Evolutionary conservation across 2,888 invertebrate species (phyloP), one percentile per base, ranked within the genome.

Genomic region (Campaea margaritaria): DNA sequence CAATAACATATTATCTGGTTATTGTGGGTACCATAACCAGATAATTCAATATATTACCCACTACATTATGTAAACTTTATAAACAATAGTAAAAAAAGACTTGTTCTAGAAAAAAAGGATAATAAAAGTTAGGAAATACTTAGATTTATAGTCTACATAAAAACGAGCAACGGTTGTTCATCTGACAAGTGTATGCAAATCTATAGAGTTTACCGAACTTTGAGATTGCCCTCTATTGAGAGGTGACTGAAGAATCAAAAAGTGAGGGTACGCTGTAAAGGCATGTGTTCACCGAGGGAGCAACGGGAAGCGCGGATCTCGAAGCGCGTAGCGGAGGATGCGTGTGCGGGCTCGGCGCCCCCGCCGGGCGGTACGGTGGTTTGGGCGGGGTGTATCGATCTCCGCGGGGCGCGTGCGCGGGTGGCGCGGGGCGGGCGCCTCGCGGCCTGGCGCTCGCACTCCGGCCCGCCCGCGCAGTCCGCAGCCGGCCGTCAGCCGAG

Each of bases 381-480:
- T 76, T 75, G 89, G 86, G 88, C 82, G 85, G 89, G 90, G 91
- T 81, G 91, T 91, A 91, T 91, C 87, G 91, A 91, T 91, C 89
- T 81, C 79, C 69, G 81, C 78, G 77, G 80, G 87, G 89, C 90
- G 91, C 91, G 83, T 89, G 90, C 90, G 89, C 85, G 58, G 51
- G 78, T 79, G 80, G 78, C 75, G 74, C 76, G 70, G 77, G 80
- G 88, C 85, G 16, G 16, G 77, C 79, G 79, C 80, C 12, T 15
- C 78, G 78, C 78, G 76, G 79, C 82, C 81, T 79, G 81, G 83
- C 83, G 76, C 71, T 67, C 75, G 75, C 76, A 70, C 79, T 73
- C 74, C 65, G 71, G 67, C 74, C 75, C 76, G 75, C 80, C 82
- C 87, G 89, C 89, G 88, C 89, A 89, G 90, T 91, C 86, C 85